Evolutionary conservation across 1,140 invertebrate genomes (phyloP).

Genomic region (Leptopilina clavipes): DNA sequence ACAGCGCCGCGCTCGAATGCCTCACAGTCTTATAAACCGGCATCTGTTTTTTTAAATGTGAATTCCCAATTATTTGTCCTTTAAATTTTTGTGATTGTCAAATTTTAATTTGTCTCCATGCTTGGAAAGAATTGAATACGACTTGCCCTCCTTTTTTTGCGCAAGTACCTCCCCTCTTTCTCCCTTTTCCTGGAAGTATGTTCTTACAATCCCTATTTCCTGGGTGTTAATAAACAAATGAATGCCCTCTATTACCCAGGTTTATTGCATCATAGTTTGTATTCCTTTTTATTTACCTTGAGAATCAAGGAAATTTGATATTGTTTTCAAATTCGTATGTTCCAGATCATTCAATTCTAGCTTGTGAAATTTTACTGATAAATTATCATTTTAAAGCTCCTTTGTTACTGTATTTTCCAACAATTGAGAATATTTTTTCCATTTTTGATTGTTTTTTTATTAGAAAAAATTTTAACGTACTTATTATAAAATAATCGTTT

Average conservation of each 20-base stretch:
- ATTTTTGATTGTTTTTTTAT: too few relatives aligned
- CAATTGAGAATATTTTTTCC: too few relatives aligned
- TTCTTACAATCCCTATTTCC: constrained; percentile 8
- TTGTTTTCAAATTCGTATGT: too few relatives aligned
- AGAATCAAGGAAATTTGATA: background rate
- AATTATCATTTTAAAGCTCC: too few relatives aligned
- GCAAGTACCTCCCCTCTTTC: constrained; percentile 25
- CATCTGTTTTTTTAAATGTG: background rate
- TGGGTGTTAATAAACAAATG: constrained; percentile 27
- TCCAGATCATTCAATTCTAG: too few relatives aligned
- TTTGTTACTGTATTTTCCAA: too few relatives aligned
- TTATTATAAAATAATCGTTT: too few relatives aligned
- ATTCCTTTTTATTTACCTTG: background rate
- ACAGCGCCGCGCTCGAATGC: background rate
- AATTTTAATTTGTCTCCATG: background rate
- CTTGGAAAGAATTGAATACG: background rate
- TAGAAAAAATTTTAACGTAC: too few relatives aligned
- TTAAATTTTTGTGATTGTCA: background rate
- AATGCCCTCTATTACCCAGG: background rate
- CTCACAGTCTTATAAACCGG: constrained; percentile 14
- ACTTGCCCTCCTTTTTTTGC: constrained; percentile 23
- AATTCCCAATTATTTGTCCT: background rate
- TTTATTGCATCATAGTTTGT: background rate
- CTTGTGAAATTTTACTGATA: too few relatives aligned
- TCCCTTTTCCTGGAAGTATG: constrained; percentile 11